Conservation (phyloP, 2,797 vertebrate genomes). For the Acanthurus leucopareius region DNA sequence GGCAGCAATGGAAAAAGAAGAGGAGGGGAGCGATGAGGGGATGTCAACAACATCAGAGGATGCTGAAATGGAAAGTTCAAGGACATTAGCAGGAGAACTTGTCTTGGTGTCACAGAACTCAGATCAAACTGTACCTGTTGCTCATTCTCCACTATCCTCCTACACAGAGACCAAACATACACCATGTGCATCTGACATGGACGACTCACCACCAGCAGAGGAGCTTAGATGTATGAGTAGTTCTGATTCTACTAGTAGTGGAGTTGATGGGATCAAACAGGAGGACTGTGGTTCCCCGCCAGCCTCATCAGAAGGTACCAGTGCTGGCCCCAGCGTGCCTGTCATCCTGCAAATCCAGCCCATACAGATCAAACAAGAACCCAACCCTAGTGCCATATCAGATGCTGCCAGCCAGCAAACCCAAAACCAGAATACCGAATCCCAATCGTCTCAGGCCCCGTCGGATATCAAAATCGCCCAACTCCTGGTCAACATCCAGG, state of each 20-base stretch:
- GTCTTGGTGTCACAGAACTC: slow-evolving; percentile 77
- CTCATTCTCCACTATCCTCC: slow-evolving; percentile 52
- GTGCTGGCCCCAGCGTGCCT: slow-evolving; percentile 73
- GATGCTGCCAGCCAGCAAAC: slow-evolving; percentile 57
- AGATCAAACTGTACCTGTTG: slow-evolving; percentile 87
- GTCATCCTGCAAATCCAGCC: slow-evolving; percentile 96
- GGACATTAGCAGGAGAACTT: slow-evolving; percentile 52
- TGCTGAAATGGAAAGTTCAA: slow-evolving; percentile 49
- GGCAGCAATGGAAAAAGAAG: slow-evolving; percentile 86
- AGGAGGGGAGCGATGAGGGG: slow-evolving; percentile 83
- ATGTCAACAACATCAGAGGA: slow-evolving; percentile 69
- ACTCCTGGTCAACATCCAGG: slow-evolving; percentile 98
- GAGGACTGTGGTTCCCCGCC: slow-evolving; percentile 65
- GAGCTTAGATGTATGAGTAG: slow-evolving; percentile 44
- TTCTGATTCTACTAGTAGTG: slow-evolving; percentile 27
- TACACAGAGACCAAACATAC: slow-evolving; percentile 83
- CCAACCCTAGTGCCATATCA: slow-evolving; percentile 74
- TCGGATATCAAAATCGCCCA: slow-evolving; percentile 96
- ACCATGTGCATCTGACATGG: slow-evolving; percentile 48
- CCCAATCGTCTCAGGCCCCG: slow-evolving; percentile 59
- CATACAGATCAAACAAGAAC: slow-evolving; percentile 92
- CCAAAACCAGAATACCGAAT: slow-evolving; percentile 60
- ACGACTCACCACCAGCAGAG: slow-evolving; percentile 63
- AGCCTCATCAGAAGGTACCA: slow-evolving; percentile 53
- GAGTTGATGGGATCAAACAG: slow-evolving; percentile 82